Conservation (phyloP, 2,888 invertebrate species). For the Blastobasis adustella region DNA sequence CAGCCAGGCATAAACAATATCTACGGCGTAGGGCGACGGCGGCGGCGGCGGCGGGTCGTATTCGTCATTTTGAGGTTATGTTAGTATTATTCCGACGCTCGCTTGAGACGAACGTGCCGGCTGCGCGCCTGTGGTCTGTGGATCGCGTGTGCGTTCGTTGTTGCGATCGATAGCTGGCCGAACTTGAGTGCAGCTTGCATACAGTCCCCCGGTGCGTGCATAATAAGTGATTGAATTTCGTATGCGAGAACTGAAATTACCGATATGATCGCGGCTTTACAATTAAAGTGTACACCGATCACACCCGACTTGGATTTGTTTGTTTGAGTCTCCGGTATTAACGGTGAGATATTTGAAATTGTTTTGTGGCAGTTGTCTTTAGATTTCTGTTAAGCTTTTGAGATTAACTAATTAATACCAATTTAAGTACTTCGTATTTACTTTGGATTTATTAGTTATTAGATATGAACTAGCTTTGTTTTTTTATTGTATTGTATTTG, state of each 20-base stretch:
- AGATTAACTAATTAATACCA: no score
- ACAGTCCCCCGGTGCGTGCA: slow-evolving; percentile 26
- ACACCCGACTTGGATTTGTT: slow-evolving; percentile 26
- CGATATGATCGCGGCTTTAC: slow-evolving; percentile 34
- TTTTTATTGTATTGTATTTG: no score
- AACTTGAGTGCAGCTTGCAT: slow-evolving; percentile 48
- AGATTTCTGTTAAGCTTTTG: background rate
- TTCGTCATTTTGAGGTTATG: slow-evolving; percentile 66
- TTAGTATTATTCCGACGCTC: slow-evolving; percentile 66
- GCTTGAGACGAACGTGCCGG: slow-evolving; percentile 48
- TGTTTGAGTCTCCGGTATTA: slow-evolving; percentile 20
- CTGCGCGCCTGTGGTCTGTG: slow-evolving; percentile 11
- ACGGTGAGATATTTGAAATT: slow-evolving; percentile 2
- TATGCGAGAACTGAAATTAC: slow-evolving; percentile 18
- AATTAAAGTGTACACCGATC: slow-evolving; percentile 33
- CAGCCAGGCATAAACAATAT: slow-evolving; percentile 65
- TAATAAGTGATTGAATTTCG: slow-evolving; percentile 25
- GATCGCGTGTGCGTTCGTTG: slow-evolving; percentile 42
- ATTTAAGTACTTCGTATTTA: no score
- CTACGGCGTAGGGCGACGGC: slow-evolving; percentile 44
- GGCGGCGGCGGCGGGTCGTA: slow-evolving; percentile 15
- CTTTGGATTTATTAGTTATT: no score
- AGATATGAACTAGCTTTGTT: no score
- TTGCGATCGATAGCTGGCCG: slow-evolving; percentile 51
- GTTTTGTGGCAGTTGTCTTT: slow-evolving; percentile 5